Evolutionary conservation across 2,113 vertebrate genomes (phyloP).

Genomic region (Colinus virginianus): DNA sequence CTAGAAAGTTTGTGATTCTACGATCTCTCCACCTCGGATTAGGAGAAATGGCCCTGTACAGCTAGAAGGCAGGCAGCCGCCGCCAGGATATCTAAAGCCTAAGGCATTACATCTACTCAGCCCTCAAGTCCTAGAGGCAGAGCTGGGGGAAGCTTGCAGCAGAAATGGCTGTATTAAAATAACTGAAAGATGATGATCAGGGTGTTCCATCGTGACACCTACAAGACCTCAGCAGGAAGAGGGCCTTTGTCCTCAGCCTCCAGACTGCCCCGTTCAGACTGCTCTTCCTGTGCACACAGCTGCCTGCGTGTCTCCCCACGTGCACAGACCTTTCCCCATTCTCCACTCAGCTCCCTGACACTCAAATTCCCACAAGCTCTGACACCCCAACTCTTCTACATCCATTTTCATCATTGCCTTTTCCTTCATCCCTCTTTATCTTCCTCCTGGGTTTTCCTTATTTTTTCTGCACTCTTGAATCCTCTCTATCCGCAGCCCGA

Average conservation of each 20-base stretch:
- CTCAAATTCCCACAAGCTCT: neutral
- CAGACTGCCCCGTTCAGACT: neutral
- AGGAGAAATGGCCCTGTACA: neutral
- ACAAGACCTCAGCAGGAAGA: neutral
- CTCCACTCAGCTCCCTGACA: neutral
- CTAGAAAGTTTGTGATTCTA: no score
- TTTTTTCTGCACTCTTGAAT: neutral
- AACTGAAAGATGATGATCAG: neutral
- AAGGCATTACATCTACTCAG: fast-evolving
- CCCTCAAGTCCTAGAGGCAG: no score
- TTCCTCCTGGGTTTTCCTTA: neutral
- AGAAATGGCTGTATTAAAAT: neutral
- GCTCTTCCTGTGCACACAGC: no score
- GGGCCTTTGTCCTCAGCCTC: neutral
- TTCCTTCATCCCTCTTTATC: neutral
- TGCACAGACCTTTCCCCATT: neutral
- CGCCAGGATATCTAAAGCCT: neutral
- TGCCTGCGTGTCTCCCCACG: fast-evolving
- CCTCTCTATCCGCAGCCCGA: fast-evolving
- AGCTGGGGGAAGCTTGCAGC: neutral
- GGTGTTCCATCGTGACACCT: fast-evolving
- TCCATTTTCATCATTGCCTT: neutral
- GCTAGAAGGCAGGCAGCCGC: neutral
- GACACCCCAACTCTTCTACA: neutral
- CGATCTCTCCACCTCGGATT: neutral